Base-by-base conservation (phyloP, 1,140 invertebrate species). In the Penaeus indicus region DNA sequence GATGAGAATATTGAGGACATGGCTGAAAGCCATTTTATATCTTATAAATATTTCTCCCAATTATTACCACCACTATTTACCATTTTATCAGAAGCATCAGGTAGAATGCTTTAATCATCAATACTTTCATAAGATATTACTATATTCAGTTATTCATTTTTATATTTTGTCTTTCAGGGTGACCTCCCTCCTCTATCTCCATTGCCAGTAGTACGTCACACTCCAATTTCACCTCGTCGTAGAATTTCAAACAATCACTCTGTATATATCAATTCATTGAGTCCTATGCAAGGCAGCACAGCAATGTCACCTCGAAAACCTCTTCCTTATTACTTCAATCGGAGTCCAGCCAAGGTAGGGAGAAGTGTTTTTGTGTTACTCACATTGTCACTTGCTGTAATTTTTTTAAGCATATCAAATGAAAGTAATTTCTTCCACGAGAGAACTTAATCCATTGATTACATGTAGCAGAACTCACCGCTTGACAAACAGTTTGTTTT, bases 261-360 rank as follows among this genome's bases (percentile, higher is more conserved):
- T 89, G 93, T 96, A 83, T 96, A 94, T 93, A 95, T 95, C 84
- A 94, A 95, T 78, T 95, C 94, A 11, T 93, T 95, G 85, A 90
- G 89, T 78, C 89, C 91, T 22, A 79, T 89, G 27, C 88, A 88
- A 84, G 91, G 91, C 83, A 91, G 91, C 67, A 93, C 92, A 85
- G 93, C 94, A 38, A 94, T 94, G 86, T 94, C 94, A 2, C 93
- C 94, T 47, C 94, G 94, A 27, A 94, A 95, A 81, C 95, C 95
- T 89, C 93, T 97, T 90, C 96, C 95, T 77, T 99, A 98, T 93
- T 95, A 95, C 90, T 97, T 99, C 92, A 97, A 96, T 92, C 94
- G 95, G 85, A 98, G 97, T 93, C 97, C 97, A 22, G 96, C 97
- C 86, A 97, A 97, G 95, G 97, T 97, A 63, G 67, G 60, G n/a